Percentiles rank a stretch among this genome's conserved stretches.
These are phyloP conservation scores for Triplophysa rosa DNA, from an alignment of 2,113 vertebrate genomes.

Conservation along the genomic window DNA sequence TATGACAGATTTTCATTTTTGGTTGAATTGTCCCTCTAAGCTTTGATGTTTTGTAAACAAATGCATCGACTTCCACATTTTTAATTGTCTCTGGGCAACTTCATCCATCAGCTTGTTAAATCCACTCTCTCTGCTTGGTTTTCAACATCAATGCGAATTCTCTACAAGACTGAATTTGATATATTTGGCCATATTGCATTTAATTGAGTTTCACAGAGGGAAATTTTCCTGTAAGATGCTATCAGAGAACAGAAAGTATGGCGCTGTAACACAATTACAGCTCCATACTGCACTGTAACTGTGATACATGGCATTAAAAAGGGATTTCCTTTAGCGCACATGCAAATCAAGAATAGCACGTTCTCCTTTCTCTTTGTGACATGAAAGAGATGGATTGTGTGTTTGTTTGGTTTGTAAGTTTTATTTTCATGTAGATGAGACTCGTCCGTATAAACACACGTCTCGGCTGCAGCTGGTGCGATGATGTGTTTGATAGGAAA, in stretches of 20 bases:
- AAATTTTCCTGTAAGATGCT: conserved; percentile 13
- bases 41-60: too few species aligned
- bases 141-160: neutral
- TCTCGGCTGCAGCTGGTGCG: conserved; percentile 30
- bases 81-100: neutral
- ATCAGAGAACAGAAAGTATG: conserved; percentile 19
- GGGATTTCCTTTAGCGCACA: conserved; percentile 22
- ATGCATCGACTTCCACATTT: neutral
- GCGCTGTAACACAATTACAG: conserved; percentile 29
- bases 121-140: neutral
- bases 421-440: conserved; percentile 48
- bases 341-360: conserved; percentile 10
- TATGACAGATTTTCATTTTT: too few species aligned
- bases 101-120: neutral
- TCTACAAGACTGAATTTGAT: conserved; percentile 15
- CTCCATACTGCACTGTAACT: conserved; percentile 6
- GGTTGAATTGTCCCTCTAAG: too few species aligned
- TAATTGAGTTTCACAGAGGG: conserved; percentile 22
- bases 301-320: neutral
- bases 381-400: conserved; percentile 39
- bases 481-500: conserved; percentile 31
- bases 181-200: conserved; percentile 19
- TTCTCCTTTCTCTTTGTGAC: conserved; percentile 6
- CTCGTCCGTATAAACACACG: neutral
- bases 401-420: conserved; percentile 22